Conservation (phyloP, 2,888 invertebrate species). For the Cremastinae sp. region DNA sequence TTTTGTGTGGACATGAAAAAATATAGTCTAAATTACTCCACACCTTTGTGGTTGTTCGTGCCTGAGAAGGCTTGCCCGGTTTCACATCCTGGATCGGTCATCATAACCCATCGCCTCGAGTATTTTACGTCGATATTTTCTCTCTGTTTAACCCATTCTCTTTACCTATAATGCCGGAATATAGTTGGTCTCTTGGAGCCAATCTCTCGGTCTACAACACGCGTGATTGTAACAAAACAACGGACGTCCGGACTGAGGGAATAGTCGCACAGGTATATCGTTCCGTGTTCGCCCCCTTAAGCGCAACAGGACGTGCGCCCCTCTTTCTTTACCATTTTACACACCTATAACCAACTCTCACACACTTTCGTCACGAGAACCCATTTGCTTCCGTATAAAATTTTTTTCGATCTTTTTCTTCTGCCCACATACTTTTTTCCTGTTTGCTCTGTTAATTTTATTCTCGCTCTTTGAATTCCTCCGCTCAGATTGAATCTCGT, state of each 20-base stretch:
- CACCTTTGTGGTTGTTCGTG: conserved; percentile 71
- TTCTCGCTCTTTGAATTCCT: conserved; percentile 37
- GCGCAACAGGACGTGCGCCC: conserved; percentile 64
- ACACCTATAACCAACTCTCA: conserved; percentile 5
- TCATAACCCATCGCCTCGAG: conserved; percentile 60
- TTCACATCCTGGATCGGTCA: conserved; percentile 76
- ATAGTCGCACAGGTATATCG: conserved; percentile 80
- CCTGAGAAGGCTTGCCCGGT: conserved; percentile 70
- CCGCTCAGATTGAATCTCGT: conserved; percentile 53
- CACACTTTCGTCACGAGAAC: conserved; percentile 25
- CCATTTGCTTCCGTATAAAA: conserved; percentile 33
- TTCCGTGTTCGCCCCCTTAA: conserved; percentile 72
- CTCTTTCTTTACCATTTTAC: conserved; percentile 43
- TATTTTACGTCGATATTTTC: conserved; percentile 20
- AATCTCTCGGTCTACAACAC: conserved; percentile 62
- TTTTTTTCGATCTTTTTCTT: conserved; percentile 56
- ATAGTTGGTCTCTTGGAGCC: conserved; percentile 50
- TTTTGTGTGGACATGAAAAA: background rate
- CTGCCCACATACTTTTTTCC: conserved; percentile 49
- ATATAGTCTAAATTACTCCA: conserved; percentile 71
- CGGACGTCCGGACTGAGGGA: conserved; percentile 79
- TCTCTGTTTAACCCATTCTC: background rate
- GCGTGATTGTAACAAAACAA: conserved; percentile 80
- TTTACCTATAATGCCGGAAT: conserved; percentile 38
- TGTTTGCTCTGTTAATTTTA: conserved; percentile 54